Base-by-base conservation (phyloP, 2,113 vertebrate genomes). In the Pseudopodoces humilis region DNA sequence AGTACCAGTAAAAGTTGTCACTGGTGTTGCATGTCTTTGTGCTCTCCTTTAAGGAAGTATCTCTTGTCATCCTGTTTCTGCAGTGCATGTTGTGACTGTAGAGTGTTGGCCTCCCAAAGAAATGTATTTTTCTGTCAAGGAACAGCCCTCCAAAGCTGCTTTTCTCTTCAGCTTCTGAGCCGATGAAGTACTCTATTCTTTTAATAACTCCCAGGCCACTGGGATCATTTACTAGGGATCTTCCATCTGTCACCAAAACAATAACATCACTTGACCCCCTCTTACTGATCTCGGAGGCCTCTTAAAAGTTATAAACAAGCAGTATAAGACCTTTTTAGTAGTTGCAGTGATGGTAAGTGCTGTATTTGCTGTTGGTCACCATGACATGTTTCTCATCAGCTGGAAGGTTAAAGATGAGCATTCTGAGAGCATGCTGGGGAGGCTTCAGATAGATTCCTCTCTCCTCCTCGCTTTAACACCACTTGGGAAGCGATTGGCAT, bases 231-330 rank as follows among this genome's bases (percentile, higher is more conserved):
- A 96, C 86, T 88, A 82, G 91, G 69, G 80, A 95, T 96, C 94
- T 96, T 96, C 86, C 14, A 24, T 91, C 95, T 95, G 95, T 97
- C 96, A 95, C 86, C 94, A 97, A 90, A 97, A 96, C 96, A 97
- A 95, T 97, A 97, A 96, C 96, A 97, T 96, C 86, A 96, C 96
- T 97, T 97, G 95, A 97, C 96, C 94, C 83, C 56, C 95, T 96
- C 92, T 96, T 94, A 92, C 88, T 95, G 91, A 93, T 96, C 95
- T 94, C 72, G 5, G 92, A 95, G 95, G 94, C 92, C 96, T 95
- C 95, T 97, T 95, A 71, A 91, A 96, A 93, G 95, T 97, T 97
- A 93, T 93, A 95, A 96, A 96, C 96, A 95, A 49, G 79, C 86
- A 88, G 92, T 44, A 13, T 90, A 95, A 94, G 86, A 75, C 76